A percentile compares a stretch with the other conserved stretches of the same genome.
Evolutionary conservation across 2,797 vertebrate species (phyloP).

Genomic region (Glyptemys insculpta): DNA sequence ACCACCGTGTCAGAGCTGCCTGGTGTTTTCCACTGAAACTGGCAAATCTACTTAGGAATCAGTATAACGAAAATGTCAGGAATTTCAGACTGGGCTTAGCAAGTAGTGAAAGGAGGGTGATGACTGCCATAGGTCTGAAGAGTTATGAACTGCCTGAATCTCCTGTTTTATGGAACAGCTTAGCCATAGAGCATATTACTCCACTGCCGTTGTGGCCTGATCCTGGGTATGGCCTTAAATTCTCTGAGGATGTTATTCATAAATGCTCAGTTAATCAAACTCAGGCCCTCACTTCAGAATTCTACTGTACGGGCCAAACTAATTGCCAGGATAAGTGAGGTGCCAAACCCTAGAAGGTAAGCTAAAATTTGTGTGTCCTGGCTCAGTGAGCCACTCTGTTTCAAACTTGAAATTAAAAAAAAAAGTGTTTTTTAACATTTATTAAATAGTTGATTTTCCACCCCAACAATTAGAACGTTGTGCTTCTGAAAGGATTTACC

Average conservation of each 20-base stretch:
- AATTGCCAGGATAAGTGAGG: constrained; percentile 65
- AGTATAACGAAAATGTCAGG: constrained; percentile 63
- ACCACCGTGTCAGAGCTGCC: neutral
- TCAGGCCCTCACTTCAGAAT: constrained; percentile 75
- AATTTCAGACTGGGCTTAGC: constrained; percentile 46
- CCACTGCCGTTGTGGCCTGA: constrained; percentile 29
- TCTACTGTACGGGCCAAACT: constrained; percentile 68
- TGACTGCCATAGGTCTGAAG: constrained; percentile 58
- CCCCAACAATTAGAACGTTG: constrained; percentile 62
- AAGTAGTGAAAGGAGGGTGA: constrained; percentile 53
- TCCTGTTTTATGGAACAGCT: constrained; percentile 60
- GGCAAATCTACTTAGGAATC: constrained; percentile 24
- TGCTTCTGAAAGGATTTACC: constrained; percentile 61
- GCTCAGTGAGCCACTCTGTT: constrained; percentile 50
- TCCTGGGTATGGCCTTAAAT: constrained; percentile 67
- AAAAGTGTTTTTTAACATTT: constrained; percentile 59
- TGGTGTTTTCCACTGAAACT: constrained; percentile 36
- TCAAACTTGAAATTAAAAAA: constrained; percentile 56
- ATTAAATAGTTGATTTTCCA: constrained; percentile 69
- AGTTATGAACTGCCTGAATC: constrained; percentile 66
- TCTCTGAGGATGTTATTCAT: constrained; percentile 88
- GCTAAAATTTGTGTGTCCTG: constrained; percentile 76
- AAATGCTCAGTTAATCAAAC: constrained; percentile 89
- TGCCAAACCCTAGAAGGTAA: constrained; percentile 80
- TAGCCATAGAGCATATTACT: constrained; percentile 29